phyloP scores from a whole-genome alignment of 1,140 invertebrate species.

The Arion vulgaris region DNA sequence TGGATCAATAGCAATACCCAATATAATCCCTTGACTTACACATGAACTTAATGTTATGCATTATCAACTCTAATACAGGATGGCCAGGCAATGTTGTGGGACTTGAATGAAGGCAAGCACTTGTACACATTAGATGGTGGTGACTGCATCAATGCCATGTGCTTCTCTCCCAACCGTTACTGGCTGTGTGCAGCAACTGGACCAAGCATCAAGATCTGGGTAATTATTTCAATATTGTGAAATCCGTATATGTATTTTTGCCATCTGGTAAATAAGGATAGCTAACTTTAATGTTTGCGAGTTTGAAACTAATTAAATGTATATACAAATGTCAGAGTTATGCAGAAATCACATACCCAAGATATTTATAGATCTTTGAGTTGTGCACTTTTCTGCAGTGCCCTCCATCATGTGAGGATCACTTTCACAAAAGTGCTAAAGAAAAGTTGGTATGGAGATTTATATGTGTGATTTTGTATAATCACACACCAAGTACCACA shows the following conservation, averaged over 20 bases:
- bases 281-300: no score
- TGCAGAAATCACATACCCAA: no score
- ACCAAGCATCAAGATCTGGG: slow-evolving; percentile 99
- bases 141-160: slow-evolving; percentile 97
- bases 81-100: slow-evolving; percentile 98
- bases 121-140: slow-evolving; percentile 98
- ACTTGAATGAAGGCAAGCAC: slow-evolving; percentile 99
- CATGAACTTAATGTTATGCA: no score
- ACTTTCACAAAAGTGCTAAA: slow-evolving; percentile 47
- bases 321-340: no score
- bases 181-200: slow-evolving; percentile 99
- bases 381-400: slow-evolving; percentile 47
- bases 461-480: not conserved
- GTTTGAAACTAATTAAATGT: no score
- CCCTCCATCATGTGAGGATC: slow-evolving; percentile 23
- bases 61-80: slow-evolving; percentile 79
- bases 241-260: no score
- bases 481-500: not conserved
- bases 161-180: slow-evolving; percentile 99
- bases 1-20: no score
- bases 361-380: no score
- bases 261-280: no score
- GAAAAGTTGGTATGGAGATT: not conserved
- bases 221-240: slow-evolving; percentile 59
- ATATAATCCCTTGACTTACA: no score